Evolutionary conservation across 1,140 invertebrate genomes (phyloP), one percentile per base, ranked within the genome.

Genomic region (Globodera rostochiensis): DNA sequence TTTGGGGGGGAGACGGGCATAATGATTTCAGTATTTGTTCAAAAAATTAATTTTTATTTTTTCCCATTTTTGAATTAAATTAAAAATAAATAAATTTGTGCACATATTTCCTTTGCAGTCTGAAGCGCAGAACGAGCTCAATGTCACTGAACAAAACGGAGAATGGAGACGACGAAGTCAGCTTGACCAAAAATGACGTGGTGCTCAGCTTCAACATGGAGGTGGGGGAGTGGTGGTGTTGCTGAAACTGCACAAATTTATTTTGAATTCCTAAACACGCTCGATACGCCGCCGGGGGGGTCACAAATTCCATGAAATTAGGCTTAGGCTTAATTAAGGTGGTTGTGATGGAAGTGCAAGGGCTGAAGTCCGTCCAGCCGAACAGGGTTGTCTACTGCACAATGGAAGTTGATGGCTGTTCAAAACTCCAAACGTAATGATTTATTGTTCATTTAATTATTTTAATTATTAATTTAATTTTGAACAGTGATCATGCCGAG

Each of bases 311-410:
- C 25, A 25, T 25, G 1, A 25, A 25, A 25, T 25, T 25, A 25
- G 25, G 25, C 25, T 25, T 25, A 25, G 25, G 25, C 25, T 25
- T 25, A 25, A 25, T 25, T 25, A 25, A 25, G 25, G 25, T 25
- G 25, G 25, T 57, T 19, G 64, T 46, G 49, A 97, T 98, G 94
- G 97, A 99, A 92, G 97, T 99, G 73, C 96, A 98, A 91, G 96
- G 96, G 82, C 92, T 99, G 67, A 98, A 98, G 91, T 97, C 95
- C 57, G 91, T 99, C 84, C 94, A 96, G 84, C 94, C 96, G 19
- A 98, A 97, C 92, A 93, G 96, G 89, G 98, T 99, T 88, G 96
- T 99, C 50, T 99, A 99, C 92, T 99, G 98, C 91, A 99, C 97
- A 45, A 99, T 99, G 98, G 97, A 99, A 92, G 96, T 98, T 1